These are phyloP conservation scores for Syrrhaptes paradoxus DNA, from an alignment of 2,113 vertebrate genomes.

Conservation along the genomic window DNA sequence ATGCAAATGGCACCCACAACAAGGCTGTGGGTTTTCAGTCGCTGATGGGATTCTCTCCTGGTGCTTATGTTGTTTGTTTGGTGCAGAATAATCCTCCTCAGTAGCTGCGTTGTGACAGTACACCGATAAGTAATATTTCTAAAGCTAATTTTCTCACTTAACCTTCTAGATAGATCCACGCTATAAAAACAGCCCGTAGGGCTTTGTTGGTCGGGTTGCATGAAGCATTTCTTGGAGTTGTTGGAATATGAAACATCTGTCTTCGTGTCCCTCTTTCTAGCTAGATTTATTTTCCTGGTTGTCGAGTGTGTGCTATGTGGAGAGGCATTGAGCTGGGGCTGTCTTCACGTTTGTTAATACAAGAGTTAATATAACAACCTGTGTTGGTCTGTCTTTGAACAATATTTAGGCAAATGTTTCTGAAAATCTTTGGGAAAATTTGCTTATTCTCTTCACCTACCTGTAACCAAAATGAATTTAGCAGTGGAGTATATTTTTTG, in stretches of 20 bases:
- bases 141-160: slow-evolving; percentile 63
- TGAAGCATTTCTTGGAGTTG: slow-evolving; percentile 29
- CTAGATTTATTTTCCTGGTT: not conserved
- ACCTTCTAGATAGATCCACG: slow-evolving; percentile 54
- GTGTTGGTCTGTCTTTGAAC: not conserved
- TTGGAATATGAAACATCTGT: slow-evolving; percentile 8
- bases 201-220: slow-evolving; percentile 14
- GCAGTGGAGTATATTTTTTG: not conserved
- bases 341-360: not conserved
- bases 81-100: slow-evolving; percentile 4
- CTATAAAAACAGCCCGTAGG: slow-evolving; percentile 12
- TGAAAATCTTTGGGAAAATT: rapidly evolving
- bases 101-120: not conserved
- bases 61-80: slow-evolving; percentile 13
- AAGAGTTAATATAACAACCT: not conserved
- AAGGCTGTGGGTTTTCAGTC: not conserved
- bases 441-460: not conserved
- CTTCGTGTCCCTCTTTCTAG: not conserved
- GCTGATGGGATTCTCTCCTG: slow-evolving; percentile 50
- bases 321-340: not conserved
- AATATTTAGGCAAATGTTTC: not conserved
- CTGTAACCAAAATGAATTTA: not conserved
- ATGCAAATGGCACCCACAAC: slow-evolving; percentile 45
- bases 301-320: rapidly evolving
- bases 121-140: slow-evolving; percentile 54